These are phyloP conservation scores for Arothron firmamentum DNA, from an alignment of 2,113 vertebrate species.

Conservation along the genomic window DNA sequence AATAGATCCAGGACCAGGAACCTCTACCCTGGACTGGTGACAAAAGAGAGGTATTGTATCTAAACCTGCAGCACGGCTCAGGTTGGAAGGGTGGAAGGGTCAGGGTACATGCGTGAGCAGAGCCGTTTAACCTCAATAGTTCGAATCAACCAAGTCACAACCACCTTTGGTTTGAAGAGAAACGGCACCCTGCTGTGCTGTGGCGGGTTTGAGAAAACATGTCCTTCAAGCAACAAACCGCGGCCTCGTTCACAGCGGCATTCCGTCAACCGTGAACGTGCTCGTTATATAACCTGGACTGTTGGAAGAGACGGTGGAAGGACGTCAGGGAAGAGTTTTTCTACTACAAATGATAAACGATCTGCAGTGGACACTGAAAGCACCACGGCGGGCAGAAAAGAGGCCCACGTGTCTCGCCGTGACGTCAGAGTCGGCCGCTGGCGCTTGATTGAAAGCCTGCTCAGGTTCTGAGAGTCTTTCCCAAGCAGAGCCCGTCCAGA, in stretches of 20 bases:
- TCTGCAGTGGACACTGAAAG: not conserved
- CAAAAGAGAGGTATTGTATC: too few relatives aligned
- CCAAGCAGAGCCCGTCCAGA: not conserved
- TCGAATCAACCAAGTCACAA: not conserved
- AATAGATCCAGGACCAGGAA: too few relatives aligned
- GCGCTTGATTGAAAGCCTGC: slow-evolving; percentile 61
- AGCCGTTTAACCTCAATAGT: not conserved
- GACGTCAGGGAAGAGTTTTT: not conserved
- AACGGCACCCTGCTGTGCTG: not conserved
- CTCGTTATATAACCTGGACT: slow-evolving; percentile 8
- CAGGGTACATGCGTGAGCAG: too few relatives aligned
- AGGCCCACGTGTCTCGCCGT: slow-evolving; percentile 39
- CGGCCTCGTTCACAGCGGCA: too few relatives aligned
- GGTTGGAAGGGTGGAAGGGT: too few relatives aligned
- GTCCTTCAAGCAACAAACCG: not conserved
- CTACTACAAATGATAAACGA: not conserved
- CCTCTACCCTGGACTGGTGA: too few relatives aligned
- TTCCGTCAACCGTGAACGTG: too few relatives aligned
- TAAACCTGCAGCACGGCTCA: too few relatives aligned
- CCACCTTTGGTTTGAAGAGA: not conserved
- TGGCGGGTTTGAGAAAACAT: not conserved
- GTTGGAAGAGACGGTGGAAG: slow-evolving; percentile 2
- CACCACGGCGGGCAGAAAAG: slow-evolving; percentile 26
- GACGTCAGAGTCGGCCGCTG: slow-evolving; percentile 54
- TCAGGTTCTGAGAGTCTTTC: slow-evolving; percentile 57